Percentiles rank a stretch among this genome's conserved stretches.
phyloP scores from a whole-genome alignment of 2,797 vertebrate genomes.

The Acanthis flammea region DNA sequence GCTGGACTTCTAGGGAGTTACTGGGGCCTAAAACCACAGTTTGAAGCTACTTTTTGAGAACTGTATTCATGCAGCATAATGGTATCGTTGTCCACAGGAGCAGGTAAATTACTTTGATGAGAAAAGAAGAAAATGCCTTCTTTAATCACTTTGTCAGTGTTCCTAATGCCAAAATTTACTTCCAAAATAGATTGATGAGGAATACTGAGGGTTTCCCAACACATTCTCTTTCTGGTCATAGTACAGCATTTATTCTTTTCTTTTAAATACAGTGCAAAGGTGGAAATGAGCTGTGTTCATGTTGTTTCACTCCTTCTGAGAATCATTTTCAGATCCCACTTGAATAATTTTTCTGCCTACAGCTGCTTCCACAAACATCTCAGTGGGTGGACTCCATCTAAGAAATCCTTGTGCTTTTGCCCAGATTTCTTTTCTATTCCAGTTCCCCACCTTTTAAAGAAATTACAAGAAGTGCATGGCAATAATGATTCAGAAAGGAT shows the following conservation, averaged over 20 bases:
- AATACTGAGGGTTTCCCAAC: neutral
- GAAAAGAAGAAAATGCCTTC: neutral
- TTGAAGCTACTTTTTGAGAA: neutral
- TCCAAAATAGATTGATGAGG: neutral
- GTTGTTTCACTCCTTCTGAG: neutral
- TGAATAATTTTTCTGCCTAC: neutral
- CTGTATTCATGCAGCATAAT: neutral
- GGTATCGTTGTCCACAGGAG: neutral
- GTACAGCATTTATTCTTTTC: neutral
- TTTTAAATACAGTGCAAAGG: neutral
- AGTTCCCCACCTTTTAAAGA: neutral
- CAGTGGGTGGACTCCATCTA: neutral
- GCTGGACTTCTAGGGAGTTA: neutral
- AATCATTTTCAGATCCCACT: neutral
- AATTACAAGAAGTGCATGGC: neutral
- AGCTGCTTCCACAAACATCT: neutral
- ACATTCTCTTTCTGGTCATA: neutral
- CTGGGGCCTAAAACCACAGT: neutral
- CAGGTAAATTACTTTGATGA: neutral
- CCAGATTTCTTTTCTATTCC: neutral
- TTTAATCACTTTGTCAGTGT: neutral
- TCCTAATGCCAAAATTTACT: neutral
- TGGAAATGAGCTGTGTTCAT: neutral
- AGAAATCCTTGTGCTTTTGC: constrained; percentile 7
- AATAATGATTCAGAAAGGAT: neutral